Base-by-base conservation (phyloP, 2,888 invertebrate species). In the Eristalinus aeneus region DNA sequence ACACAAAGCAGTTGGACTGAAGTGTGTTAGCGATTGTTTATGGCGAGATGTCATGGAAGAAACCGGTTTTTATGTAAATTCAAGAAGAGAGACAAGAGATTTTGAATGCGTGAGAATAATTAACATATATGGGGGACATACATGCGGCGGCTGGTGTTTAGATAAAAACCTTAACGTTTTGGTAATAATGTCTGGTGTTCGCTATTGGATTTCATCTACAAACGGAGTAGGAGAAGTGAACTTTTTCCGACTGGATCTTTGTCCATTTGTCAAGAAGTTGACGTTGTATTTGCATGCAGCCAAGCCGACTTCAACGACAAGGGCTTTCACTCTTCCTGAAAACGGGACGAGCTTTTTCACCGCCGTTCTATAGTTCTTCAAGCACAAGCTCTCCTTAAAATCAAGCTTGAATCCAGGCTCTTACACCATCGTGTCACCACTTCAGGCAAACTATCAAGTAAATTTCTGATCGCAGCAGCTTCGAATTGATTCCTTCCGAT, bases 21-120 rank as follows among this genome's bases (percentile, higher is more conserved):
- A 46, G 46, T 46, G 46, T 46, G 36, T 73, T 46, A 27, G 53
- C 11, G 27, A 22, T 34, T 54, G 64, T 56, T 10, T 63, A 53
- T 53, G 20, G 11, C 9, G 10, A 16, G 20, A n/a, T 56, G 32
- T 16, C 20, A 16, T 16, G 46, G 46, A 46, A 16, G 16, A 0
- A 74, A 74, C 73, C 54, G 64, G 73, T 64, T 74, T 74, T 74
- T 74, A 74, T 74, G 73, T 74, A 36, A 74, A 64, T 74, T 74
- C 64, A 12, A 32, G 39, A 53, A 53, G 53, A 16, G 54, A 74
- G 56, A 46, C 46, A 46, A 20, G 20, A 64, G 36, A 56, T 9
- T 64, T 56, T 56, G 27, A 56, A 56, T 56, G 36, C 73, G 39
- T 63, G 46, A 72, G 63, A 63, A 23, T 27, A 53, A 63, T 72